phyloP scores from a whole-genome alignment of 92 coral and sea anemone species.

The Meandrina meandrites region DNA sequence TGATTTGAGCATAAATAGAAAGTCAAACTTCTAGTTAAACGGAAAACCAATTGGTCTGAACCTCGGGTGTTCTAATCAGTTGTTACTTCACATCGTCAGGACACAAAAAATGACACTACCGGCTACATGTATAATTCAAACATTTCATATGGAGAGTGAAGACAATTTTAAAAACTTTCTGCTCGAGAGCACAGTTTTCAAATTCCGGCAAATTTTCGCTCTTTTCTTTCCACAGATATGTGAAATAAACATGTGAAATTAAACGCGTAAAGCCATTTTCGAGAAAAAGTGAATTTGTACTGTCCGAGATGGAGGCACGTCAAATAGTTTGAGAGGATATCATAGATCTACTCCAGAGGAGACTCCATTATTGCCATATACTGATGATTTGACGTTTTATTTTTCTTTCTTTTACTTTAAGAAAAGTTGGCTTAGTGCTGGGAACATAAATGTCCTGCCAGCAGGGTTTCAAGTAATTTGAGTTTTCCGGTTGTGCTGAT shows the following conservation, averaged over 20 bases:
- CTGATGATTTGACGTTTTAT: neutral
- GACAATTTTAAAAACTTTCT: neutral
- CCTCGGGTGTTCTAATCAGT: neutral
- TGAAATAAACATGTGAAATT: neutral
- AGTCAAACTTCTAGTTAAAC: neutral
- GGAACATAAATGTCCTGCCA: neutral
- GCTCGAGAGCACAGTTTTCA: neutral
- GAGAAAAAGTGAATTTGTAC: neutral
- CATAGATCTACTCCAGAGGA: neutral
- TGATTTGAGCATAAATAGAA: neutral
- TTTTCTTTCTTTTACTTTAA: neutral
- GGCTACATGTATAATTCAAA: neutral
- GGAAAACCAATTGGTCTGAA: neutral
- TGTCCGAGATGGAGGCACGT: neutral
- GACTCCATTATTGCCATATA: neutral
- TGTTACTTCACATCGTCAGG: neutral
- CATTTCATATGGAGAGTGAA: neutral
- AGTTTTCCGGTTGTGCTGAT: neutral
- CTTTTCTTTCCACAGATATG: too few species aligned
- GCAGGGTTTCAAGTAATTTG: neutral
- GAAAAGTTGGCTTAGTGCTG: neutral
- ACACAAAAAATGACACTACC: neutral
- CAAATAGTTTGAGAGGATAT: neutral
- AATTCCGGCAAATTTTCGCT: neutral
- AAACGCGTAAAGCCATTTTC: neutral